A percentile compares a stretch with the other conserved stretches of the same genome.
Evolutionary conservation across 23 tunicate genomes (phyloP).

Genomic region (Halocynthia aurantium): DNA sequence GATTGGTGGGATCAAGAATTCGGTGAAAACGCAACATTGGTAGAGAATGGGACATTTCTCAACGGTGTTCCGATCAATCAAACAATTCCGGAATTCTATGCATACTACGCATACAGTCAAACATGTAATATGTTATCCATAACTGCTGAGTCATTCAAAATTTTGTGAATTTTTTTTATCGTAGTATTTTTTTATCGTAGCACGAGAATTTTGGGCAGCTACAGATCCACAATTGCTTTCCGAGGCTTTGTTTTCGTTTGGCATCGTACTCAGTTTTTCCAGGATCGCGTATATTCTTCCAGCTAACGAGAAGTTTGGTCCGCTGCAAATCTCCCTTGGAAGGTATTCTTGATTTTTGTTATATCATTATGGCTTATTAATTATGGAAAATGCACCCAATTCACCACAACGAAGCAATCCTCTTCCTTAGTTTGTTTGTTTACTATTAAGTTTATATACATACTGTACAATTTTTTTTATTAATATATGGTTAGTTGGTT

Average conservation of each 20-base stretch:
- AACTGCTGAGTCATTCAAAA: neutral
- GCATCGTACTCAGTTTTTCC: constrained; percentile 82
- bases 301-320: constrained; percentile 94
- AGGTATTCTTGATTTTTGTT: constrained; percentile 25
- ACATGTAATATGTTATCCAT: constrained; percentile 11
- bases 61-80: neutral
- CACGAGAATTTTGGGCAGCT: constrained; percentile 42
- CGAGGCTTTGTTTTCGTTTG: constrained; percentile 87
- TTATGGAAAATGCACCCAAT: too few relatives aligned
- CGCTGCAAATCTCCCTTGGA: constrained; percentile 85
- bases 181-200: constrained; percentile 10
- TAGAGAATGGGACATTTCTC: constrained; percentile 2
- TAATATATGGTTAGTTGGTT: too few relatives aligned
- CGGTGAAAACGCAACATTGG: constrained; percentile 52
- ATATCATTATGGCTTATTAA: too few relatives aligned
- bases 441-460: too few relatives aligned
- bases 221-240: constrained; percentile 81
- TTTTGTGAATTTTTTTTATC: neutral
- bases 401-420: too few relatives aligned
- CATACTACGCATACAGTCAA: constrained; percentile 43
- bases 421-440: too few relatives aligned
- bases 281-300: constrained; percentile 84
- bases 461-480: too few relatives aligned
- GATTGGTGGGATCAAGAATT: constrained; percentile 59
- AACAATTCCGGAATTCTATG: constrained; percentile 40